These are phyloP conservation scores for Drosophila sp. DNA, from an alignment of 1,140 invertebrate genomes.

Conservation along the genomic window DNA sequence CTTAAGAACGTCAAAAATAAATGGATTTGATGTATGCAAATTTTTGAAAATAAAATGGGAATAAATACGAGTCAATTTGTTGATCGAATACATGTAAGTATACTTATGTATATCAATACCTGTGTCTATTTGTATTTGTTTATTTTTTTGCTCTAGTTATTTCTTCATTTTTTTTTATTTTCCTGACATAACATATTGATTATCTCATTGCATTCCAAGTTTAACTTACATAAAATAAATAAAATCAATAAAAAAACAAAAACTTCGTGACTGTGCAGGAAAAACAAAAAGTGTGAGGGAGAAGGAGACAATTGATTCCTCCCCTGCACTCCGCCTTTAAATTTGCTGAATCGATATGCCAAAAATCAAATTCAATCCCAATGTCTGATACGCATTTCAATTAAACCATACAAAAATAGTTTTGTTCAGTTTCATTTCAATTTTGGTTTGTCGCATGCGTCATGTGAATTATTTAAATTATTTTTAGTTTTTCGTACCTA, in stretches of 20 bases:
- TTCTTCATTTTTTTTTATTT: slow-evolving; percentile 22
- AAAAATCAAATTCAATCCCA: slow-evolving; percentile 49
- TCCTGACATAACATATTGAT: slow-evolving; percentile 52
- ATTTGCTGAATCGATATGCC: slow-evolving; percentile 62
- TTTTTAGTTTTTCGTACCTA: slow-evolving; percentile 43
- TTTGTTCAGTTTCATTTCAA: slow-evolving; percentile 74
- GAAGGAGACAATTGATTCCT: background rate
- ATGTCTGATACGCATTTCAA: slow-evolving; percentile 55
- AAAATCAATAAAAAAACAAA: slow-evolving; percentile 49
- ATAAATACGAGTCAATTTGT: too few species aligned
- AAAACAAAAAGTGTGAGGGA: slow-evolving; percentile 54
- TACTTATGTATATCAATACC: background rate
- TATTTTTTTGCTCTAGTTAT: slow-evolving; percentile 20
- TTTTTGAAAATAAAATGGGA: too few species aligned
- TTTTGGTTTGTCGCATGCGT: slow-evolving; percentile 72
- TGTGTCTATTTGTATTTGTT: background rate
- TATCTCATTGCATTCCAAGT: slow-evolving; percentile 62
- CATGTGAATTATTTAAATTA: slow-evolving; percentile 67
- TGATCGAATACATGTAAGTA: background rate
- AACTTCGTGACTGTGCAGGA: slow-evolving; percentile 71
- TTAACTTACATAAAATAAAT: slow-evolving; percentile 44
- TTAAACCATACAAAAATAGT: slow-evolving; percentile 46
- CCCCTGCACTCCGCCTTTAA: slow-evolving; percentile 19
- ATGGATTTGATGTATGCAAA: too few species aligned
- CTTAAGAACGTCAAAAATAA: too few species aligned